Evolutionary conservation across 1,140 invertebrate species (phyloP), one percentile per base, ranked within the genome.

Genomic region (Trachymyrmex septentrionalis): DNA sequence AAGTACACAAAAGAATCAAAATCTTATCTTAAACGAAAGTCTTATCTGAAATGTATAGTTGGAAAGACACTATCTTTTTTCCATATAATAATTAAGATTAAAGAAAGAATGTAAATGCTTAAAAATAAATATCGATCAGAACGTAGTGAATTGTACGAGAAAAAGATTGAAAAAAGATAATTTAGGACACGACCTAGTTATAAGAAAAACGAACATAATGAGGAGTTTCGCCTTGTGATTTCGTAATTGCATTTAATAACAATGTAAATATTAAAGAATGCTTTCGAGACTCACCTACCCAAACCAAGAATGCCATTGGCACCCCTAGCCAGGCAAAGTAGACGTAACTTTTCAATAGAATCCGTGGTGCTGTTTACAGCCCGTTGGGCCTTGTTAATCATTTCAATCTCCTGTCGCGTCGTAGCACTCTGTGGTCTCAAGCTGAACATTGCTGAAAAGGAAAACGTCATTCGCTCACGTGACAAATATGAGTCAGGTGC

Each of bases 271-370:
- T 50, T 50, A 67, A 57, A 44, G 21, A 30, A 5, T 9, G 12
- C 30, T 71, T 4, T 3, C 2, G 12, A n/a, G 21, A 94, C 94
- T 95, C 95, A 98, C 98, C 97, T 98, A 91, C 97, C 98, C 59
- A 99, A 94, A 0, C 98, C 98, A 89, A 99, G 96, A 90, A 99
- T 99, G 50, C 99, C 99, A 85, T 96, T 97, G 24, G 98, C 97
- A 69, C 99, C 99, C 85, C 98, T 96, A 2, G 97, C 95, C 19
- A 99, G 94, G 95, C 98, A 99, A 30, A 98, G 95, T 64, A 98
- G 94, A 66, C 98, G 96, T 78, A 99, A 93, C 92, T 97, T 97
- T 95, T 99, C 98, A 67, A 99, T 95, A 4, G 98, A 97, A 95
- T 99, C 98, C 66, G 96, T 97, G 27, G 96, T 95, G 55, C 91